Evolutionary conservation across 2,888 invertebrate genomes (phyloP).

Genomic region (Pardosa pseudoannulata): DNA sequence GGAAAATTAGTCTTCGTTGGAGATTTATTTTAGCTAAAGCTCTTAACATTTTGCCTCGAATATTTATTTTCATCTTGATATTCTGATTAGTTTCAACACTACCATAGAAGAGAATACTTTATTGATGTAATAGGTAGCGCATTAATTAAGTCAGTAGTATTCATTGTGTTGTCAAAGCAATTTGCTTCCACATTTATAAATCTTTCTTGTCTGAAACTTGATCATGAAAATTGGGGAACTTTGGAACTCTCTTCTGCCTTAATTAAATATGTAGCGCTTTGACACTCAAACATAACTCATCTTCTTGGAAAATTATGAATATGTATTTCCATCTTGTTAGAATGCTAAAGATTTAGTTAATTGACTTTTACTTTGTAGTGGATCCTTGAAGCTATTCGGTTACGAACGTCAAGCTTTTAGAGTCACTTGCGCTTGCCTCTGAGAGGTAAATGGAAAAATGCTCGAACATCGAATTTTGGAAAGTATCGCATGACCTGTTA

Average conservation of each 20-base stretch:
- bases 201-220: constrained; percentile 1
- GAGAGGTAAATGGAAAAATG: too few species aligned
- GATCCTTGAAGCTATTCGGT: background rate
- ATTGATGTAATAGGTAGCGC: background rate
- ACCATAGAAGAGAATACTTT: background rate
- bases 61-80: background rate
- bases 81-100: background rate
- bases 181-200: background rate
- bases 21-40: background rate
- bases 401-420: too few species aligned
- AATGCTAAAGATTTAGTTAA: background rate
- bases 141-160: background rate
- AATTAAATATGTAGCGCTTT: constrained; percentile 12
- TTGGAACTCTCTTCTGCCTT: background rate
- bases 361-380: background rate
- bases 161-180: background rate
- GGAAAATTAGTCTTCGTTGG: too few species aligned
- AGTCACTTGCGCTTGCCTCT: too few species aligned
- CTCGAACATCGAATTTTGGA: too few species aligned
- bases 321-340: background rate
- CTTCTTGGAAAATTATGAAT: background rate
- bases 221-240: background rate
- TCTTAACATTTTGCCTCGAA: too few species aligned
- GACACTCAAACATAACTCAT: background rate
- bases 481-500: too few species aligned